Evolutionary conservation across 2,888 invertebrate genomes (phyloP).

Genomic region (Thysanoteuthis rhombus): DNA sequence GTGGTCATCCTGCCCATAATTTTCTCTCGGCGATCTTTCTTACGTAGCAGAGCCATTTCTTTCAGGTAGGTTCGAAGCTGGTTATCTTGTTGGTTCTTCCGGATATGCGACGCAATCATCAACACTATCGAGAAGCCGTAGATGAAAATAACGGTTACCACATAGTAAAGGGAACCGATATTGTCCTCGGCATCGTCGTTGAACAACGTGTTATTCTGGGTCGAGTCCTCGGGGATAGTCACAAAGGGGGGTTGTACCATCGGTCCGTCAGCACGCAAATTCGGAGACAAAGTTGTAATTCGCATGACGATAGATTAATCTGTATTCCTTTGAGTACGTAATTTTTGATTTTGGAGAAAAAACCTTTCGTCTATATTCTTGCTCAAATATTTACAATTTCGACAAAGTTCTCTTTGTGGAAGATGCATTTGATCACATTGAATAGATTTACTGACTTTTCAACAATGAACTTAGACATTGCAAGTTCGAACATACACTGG

Average conservation of each 20-base stretch:
- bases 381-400: background rate
- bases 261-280: background rate
- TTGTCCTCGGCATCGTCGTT: constrained; percentile 54
- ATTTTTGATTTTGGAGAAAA: background rate
- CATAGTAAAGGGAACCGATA: constrained; percentile 64
- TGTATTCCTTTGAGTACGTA: background rate
- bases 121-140: constrained; percentile 66
- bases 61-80: constrained; percentile 62
- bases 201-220: constrained; percentile 18
- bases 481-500: background rate
- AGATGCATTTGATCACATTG: background rate
- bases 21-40: constrained; percentile 59
- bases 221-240: background rate
- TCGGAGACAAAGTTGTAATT: background rate
- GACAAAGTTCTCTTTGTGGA: background rate
- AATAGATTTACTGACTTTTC: background rate
- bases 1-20: constrained; percentile 53
- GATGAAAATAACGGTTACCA: constrained; percentile 66
- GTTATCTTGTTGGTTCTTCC: constrained; percentile 64
- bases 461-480: background rate
- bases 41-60: constrained; percentile 61
- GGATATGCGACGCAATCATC: constrained; percentile 67
- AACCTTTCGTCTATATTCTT: background rate
- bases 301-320: background rate
- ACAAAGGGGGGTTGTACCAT: background rate